Conservation (phyloP, 2,797 vertebrate genomes). For the Dermochelys coriacea region DNA sequence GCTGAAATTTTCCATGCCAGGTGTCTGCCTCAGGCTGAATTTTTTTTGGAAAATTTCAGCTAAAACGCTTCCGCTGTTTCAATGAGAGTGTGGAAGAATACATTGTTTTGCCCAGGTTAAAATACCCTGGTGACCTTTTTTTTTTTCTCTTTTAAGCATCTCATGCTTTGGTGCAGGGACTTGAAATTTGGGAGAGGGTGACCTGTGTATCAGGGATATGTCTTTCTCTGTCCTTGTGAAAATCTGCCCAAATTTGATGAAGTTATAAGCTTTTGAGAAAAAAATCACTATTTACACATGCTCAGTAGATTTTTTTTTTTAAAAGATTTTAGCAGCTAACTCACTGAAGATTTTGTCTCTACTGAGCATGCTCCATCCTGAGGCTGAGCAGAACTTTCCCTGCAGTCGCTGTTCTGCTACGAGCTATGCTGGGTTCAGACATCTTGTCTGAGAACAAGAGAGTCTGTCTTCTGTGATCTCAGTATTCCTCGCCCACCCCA, state of each 20-base stretch:
- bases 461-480: background rate
- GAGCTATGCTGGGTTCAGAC: background rate
- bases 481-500: background rate
- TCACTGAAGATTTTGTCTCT: conserved; percentile 2
- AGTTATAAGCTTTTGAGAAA: background rate
- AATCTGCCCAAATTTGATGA: conserved; percentile 25
- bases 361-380: background rate
- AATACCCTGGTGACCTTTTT: background rate
- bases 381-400: conserved; percentile 26
- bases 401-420: conserved; percentile 22
- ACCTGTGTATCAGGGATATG: background rate
- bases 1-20: background rate
- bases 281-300: conserved; percentile 5
- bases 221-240: conserved; percentile 33
- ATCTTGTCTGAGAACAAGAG: conserved; percentile 22
- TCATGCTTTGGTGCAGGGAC: background rate
- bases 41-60: conserved; percentile 14
- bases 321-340: background rate
- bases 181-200: background rate
- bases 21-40: conserved; percentile 10
- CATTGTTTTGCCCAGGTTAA: background rate
- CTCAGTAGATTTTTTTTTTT: background rate
- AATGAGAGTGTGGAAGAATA: background rate
- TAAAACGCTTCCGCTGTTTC: background rate
- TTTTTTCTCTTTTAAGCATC: background rate